Percentiles rank a stretch among this genome's conserved stretches.
phyloP scores from a whole-genome alignment of 2,888 invertebrate species.

The Melolontha melolontha region DNA sequence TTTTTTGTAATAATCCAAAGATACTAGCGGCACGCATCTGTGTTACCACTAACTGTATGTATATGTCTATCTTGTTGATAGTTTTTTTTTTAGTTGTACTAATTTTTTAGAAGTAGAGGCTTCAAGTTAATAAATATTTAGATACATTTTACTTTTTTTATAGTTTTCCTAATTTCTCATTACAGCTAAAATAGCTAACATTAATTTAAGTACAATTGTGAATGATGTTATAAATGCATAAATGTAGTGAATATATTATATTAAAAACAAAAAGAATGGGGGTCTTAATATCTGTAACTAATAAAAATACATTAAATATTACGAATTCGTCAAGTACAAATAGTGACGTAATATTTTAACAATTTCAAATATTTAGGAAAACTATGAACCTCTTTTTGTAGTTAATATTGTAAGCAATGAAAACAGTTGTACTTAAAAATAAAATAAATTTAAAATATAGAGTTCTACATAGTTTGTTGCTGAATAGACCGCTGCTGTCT shows the following conservation, averaged over 20 bases:
- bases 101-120: slow-evolving; percentile 20
- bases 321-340: too few species aligned
- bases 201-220: slow-evolving; percentile 27
- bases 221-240: background rate
- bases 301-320: too few species aligned
- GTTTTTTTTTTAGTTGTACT: slow-evolving; percentile 9
- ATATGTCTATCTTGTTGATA: slow-evolving; percentile 23
- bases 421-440: slow-evolving; percentile 30
- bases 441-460: background rate
- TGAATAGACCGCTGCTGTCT: too few species aligned
- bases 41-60: slow-evolving; percentile 36
- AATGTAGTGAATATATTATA: background rate
- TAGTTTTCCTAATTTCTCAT: background rate
- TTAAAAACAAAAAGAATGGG: too few species aligned
- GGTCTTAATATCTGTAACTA: too few species aligned
- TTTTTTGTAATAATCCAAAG: slow-evolving; percentile 14
- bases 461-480: too few species aligned
- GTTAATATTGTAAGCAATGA: background rate
- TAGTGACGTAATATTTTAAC: too few species aligned
- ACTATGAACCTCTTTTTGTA: too few species aligned
- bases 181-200: background rate
- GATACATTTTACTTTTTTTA: too few species aligned
- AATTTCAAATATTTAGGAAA: too few species aligned
- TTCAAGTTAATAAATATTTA: background rate
- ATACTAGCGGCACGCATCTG: slow-evolving; percentile 19